These are phyloP conservation scores for Carabus problematicus DNA, from an alignment of 2,888 invertebrate species.

Conservation along the genomic window DNA sequence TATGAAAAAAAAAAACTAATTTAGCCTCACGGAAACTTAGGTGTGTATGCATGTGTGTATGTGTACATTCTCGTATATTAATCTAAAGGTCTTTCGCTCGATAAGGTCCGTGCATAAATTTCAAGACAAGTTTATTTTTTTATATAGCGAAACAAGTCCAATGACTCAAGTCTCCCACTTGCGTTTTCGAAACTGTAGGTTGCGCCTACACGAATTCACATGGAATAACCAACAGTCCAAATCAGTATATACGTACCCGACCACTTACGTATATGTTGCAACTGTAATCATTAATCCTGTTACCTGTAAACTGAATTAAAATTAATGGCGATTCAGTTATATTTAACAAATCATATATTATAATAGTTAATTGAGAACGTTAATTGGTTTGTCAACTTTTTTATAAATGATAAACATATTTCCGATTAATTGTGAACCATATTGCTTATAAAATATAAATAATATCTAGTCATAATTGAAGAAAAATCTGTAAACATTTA, in stretches of 20 bases:
- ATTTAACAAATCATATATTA: too few species aligned
- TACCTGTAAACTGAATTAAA: too few species aligned
- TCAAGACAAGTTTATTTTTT: slow-evolving; percentile 11
- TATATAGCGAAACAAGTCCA: slow-evolving; percentile 16
- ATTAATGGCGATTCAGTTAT: too few species aligned
- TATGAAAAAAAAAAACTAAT: too few species aligned
- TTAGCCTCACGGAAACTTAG: too few species aligned
- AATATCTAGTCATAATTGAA: too few species aligned
- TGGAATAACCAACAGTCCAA: slow-evolving; percentile 17
- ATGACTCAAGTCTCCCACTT: slow-evolving; percentile 29
- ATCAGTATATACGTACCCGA: slow-evolving; percentile 15
- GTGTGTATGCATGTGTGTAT: neutral
- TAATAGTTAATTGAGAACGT: too few species aligned
- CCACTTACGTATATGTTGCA: slow-evolving; percentile 16
- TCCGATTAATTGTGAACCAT: too few species aligned
- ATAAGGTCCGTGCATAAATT: slow-evolving; percentile 8
- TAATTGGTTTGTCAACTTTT: too few species aligned
- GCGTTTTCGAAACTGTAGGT: slow-evolving; percentile 18
- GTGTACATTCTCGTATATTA: neutral
- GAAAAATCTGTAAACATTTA: too few species aligned
- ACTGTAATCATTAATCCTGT: neutral
- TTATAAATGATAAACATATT: too few species aligned
- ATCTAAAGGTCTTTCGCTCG: neutral
- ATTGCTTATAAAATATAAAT: too few species aligned
- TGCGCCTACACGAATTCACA: slow-evolving; percentile 15